Evolutionary conservation across 2,113 vertebrate genomes (phyloP).

Genomic region (Cygnus buccinator): DNA sequence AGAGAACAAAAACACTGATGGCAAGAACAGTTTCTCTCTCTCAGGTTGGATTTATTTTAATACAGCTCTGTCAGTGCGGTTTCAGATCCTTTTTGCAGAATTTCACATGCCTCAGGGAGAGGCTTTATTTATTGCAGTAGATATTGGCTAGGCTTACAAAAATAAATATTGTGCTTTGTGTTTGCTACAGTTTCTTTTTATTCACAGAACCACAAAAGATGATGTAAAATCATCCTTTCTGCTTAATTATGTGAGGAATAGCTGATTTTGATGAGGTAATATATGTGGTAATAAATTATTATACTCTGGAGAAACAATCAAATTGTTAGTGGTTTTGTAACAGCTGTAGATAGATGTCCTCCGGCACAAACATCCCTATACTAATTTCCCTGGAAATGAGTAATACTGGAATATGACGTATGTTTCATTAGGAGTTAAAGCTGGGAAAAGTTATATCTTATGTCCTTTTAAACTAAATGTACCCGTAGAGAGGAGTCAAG

Average conservation of each 20-base stretch:
- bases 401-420: neutral
- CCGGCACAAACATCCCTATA: neutral
- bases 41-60: constrained; percentile 81
- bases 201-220: neutral
- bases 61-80: neutral
- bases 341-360: neutral
- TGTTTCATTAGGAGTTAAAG: neutral
- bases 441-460: neutral
- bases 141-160: neutral
- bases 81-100: neutral
- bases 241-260: neutral
- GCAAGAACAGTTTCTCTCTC: constrained; percentile 92
- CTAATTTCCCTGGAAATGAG: neutral
- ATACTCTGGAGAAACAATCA: neutral
- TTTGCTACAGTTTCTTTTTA: neutral
- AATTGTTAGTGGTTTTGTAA: neutral
- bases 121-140: neutral
- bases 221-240: neutral
- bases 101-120: neutral
- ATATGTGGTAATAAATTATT: neutral
- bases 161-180: neutral
- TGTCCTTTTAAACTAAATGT: neutral
- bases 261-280: neutral
- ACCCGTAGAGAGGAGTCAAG: neutral
- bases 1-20: constrained; percentile 95